Evolutionary conservation across 2,113 vertebrate genomes (phyloP).

Genomic region (Stegostoma tigrinum): DNA sequence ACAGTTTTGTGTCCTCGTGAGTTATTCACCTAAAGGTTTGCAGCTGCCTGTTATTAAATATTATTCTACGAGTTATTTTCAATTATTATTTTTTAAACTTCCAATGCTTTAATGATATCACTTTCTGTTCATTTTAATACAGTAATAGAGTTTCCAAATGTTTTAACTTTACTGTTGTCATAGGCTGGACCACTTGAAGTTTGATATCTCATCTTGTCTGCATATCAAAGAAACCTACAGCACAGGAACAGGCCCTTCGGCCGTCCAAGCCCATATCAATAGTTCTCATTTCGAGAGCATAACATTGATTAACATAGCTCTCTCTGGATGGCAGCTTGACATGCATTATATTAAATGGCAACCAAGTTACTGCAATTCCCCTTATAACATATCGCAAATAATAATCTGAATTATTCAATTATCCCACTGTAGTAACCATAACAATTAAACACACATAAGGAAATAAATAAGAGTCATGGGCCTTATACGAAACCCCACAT

Average conservation of each 20-base stretch:
- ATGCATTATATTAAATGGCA: neutral
- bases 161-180: neutral
- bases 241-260: too few relatives aligned
- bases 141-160: neutral
- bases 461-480: neutral
- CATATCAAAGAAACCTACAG: too few relatives aligned
- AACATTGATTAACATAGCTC: neutral
- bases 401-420: neutral
- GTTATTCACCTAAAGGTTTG: too few relatives aligned
- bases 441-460: neutral
- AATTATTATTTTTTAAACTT: too few relatives aligned
- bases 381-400: neutral
- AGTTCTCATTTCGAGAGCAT: neutral
- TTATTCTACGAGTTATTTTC: too few relatives aligned
- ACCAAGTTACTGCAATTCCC: neutral
- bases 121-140: neutral
- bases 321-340: neutral
- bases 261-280: too few relatives aligned
- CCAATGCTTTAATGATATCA: neutral
- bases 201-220: neutral
- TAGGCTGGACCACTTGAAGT: neutral
- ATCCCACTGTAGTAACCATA: neutral
- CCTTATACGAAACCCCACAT: neutral
- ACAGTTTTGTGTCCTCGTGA: too few relatives aligned
- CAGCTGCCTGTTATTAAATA: too few relatives aligned